A percentile compares a stretch with the other conserved stretches of the same genome.
Evolutionary conservation across 2,113 vertebrate genomes (phyloP).

Genomic region (Herpetotheres cachinnans): DNA sequence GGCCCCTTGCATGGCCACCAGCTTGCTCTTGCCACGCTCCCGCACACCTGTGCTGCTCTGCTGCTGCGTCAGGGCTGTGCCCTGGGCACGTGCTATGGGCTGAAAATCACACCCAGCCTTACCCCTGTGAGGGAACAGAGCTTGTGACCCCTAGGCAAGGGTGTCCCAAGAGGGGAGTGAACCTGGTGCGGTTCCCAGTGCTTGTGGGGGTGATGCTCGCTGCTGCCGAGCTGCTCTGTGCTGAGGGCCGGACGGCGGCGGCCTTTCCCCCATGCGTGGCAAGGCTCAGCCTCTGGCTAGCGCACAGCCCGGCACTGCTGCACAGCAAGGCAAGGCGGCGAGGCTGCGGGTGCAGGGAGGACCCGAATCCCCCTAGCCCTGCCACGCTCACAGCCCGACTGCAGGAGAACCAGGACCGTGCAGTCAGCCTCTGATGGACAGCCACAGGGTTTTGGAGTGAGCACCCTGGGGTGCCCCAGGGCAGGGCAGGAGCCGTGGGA

Average conservation of each 20-base stretch:
- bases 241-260: accelerated
- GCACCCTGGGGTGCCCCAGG: background rate
- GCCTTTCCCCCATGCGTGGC: background rate
- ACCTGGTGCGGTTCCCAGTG: background rate
- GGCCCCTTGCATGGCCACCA: background rate
- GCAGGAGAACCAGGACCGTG: background rate
- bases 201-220: background rate
- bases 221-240: background rate
- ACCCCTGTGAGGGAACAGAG: accelerated
- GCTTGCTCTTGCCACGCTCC: background rate
- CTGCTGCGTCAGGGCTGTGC: background rate
- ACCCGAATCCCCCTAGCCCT: background rate
- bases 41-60: accelerated
- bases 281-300: background rate
- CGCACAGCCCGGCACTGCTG: accelerated
- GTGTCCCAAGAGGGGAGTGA: background rate
- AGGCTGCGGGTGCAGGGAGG: background rate
- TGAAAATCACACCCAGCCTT: background rate
- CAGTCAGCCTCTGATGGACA: accelerated
- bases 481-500: background rate
- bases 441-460: background rate
- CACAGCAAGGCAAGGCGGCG: accelerated
- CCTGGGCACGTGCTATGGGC: background rate
- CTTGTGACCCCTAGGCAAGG: background rate
- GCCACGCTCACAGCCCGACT: background rate